Evolutionary conservation across 2,888 invertebrate species (phyloP).

Genomic region (Poecilobothrus nobilitatus): DNA sequence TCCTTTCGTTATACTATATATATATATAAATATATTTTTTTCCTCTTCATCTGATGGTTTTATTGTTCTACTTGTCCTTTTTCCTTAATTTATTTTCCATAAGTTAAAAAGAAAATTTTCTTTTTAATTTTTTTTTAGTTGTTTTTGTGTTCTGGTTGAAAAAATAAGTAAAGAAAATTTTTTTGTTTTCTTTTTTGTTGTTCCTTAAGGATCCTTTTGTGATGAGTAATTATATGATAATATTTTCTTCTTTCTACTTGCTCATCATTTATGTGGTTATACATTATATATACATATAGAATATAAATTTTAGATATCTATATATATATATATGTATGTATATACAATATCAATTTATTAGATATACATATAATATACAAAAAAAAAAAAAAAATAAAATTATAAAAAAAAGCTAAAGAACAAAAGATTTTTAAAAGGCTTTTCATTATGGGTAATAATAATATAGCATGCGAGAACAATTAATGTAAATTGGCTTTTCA

Average conservation of each 20-base stretch:
- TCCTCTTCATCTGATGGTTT: no score
- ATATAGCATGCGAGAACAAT: slow-evolving; percentile 6
- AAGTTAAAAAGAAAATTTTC: background rate
- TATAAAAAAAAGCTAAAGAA: no score
- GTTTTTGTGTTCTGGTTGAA: background rate
- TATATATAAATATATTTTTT: no score
- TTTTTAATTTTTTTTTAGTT: background rate
- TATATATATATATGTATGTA: background rate
- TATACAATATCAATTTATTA: background rate
- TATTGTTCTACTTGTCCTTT: no score
- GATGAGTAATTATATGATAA: slow-evolving; percentile 6
- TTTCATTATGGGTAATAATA: slow-evolving; percentile 1
- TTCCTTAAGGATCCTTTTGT: slow-evolving; percentile 2
- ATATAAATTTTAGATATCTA: background rate
- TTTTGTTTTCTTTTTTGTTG: background rate
- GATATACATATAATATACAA: background rate
- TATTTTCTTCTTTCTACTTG: background rate
- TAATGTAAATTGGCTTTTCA: slow-evolving; percentile 4
- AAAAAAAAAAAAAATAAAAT: background rate
- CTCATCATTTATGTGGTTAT: background rate
- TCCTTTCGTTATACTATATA: background rate
- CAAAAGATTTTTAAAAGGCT: background rate
- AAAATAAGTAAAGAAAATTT: background rate
- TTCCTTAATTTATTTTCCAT: no score
- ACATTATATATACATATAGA: background rate